Base-by-base conservation (phyloP, 2,113 vertebrate genomes). In the Trogon melanurus region DNA sequence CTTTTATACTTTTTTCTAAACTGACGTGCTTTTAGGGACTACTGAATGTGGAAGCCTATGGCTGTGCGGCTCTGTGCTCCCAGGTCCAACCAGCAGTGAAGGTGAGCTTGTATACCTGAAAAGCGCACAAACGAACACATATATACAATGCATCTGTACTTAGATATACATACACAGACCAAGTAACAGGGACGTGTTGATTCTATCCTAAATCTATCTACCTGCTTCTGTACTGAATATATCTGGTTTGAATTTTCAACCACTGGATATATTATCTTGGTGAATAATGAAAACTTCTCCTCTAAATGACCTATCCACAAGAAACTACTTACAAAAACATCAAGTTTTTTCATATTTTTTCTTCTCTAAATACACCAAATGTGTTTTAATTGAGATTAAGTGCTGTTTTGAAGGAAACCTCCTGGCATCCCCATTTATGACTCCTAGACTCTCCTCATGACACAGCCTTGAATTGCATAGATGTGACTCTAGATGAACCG, bases 51-150 rank as follows among this genome's bases (percentile, higher is more conserved):
- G 25, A 26, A 74, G 25, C 30, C 8, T 26, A 29, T 14, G 47
- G 18, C 58, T 6, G 1, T 3, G 12, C 78, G 12, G 22, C 5
- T 70, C 20, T n/a, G 7, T 4, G 9, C 3, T 60, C 23, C 3
- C 29, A 66, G 16, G 36, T 66, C 41, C 21, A 67, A 4, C 7
- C 21, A n/a, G 22, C 16, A 57, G 21, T 16, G 41, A 29, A 6
- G 21, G 8, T 67, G 32, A 62, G 10, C 22, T 73, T 81, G 34
- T 22, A 23, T 23, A 76, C 53, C 25, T n/a, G 34, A 60, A 70
- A 70, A 54, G 4, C 7, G 25, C 4, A 14, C 8, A 44, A 15
- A 6, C 1, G 1, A 34, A 50, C 11, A 23, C 18, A 7, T 6
- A 11, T 11, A 1, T 16, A n/a, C 3, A 20, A 18, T 29, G 34